Evolutionary conservation across 2,888 invertebrate species (phyloP).

Genomic region (Drosophila subsilvestris): DNA sequence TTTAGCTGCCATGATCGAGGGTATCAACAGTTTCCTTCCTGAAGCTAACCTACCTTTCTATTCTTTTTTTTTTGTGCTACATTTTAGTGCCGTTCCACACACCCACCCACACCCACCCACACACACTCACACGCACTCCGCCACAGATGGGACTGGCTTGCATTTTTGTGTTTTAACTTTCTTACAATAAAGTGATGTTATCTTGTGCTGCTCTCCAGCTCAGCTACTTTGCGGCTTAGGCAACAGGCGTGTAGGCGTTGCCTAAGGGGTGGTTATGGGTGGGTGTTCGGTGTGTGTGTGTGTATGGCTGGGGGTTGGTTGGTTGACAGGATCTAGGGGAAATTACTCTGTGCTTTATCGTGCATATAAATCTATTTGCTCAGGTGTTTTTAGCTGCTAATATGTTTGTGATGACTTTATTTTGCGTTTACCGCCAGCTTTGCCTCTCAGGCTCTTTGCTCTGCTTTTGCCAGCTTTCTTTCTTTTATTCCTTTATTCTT

Average conservation of each 20-base stretch:
- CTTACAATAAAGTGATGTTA: conserved; percentile 81
- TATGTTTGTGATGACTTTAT: conserved; percentile 83
- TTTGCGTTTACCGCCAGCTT: conserved; percentile 75
- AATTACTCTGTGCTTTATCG: conserved; percentile 76
- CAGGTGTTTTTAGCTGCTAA: conserved; percentile 81
- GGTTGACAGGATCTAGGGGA: conserved; percentile 78
- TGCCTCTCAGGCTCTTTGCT: conserved; percentile 41
- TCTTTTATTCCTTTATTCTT: conserved; percentile 3
- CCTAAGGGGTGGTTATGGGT: conserved; percentile 4
- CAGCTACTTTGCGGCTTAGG: conserved; percentile 80
- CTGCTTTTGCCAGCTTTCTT: conserved; percentile 39
- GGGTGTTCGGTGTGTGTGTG: background rate
- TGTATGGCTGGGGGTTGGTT: conserved; percentile 16
- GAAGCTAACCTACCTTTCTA: background rate
- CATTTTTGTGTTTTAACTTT: conserved; percentile 79
- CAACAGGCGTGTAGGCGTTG: conserved; percentile 65
- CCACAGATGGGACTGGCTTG: conserved; percentile 58
- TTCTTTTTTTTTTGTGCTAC: conserved; percentile 34
- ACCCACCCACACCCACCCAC: background rate
- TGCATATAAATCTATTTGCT: conserved; percentile 82
- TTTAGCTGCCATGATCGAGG: background rate
- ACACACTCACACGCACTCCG: conserved; percentile 20
- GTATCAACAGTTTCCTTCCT: conserved; percentile 1
- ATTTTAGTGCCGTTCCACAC: conserved; percentile 22
- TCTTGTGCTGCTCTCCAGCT: conserved; percentile 67